phyloP scores from a whole-genome alignment of 2,888 invertebrate species.

The Gonocerus acuteangulatus region DNA sequence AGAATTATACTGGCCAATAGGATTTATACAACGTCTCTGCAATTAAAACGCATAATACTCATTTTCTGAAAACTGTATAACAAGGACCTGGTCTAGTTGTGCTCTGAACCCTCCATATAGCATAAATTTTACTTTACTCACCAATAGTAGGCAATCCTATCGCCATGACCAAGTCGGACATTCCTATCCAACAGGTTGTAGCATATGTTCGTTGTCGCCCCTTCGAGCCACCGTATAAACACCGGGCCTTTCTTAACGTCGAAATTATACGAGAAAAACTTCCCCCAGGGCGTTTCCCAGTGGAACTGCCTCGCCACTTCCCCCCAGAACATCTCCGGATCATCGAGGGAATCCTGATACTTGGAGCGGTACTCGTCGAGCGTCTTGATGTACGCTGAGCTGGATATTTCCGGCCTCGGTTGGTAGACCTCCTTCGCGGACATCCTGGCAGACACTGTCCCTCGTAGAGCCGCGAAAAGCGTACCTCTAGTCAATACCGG shows the following conservation, averaged over 20 bases:
- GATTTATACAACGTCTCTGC: too few relatives aligned
- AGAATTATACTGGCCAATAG: too few relatives aligned
- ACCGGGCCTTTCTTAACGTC: conserved; percentile 81
- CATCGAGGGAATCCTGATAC: conserved; percentile 76
- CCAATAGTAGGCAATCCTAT: conserved; percentile 92
- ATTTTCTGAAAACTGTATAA: too few relatives aligned
- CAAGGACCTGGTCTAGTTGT: too few relatives aligned
- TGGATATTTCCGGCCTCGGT: conserved; percentile 21
- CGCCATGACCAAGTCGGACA: conserved; percentile 78
- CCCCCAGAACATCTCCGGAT: conserved; percentile 88
- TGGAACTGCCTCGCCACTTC: conserved; percentile 87
- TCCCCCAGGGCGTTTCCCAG: conserved; percentile 75
- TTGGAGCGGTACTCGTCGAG: conserved; percentile 72
- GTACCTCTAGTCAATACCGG: conserved; percentile 20
- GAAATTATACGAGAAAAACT: conserved; percentile 86
- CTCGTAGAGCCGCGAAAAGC: neutral
- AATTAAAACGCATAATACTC: too few relatives aligned
- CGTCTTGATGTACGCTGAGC: conserved; percentile 57
- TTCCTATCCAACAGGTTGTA: conserved; percentile 92
- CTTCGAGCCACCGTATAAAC: conserved; percentile 90
- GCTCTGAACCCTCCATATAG: too few relatives aligned
- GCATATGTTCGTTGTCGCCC: conserved; percentile 88
- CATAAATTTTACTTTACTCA: conserved; percentile 56
- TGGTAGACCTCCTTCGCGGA: conserved; percentile 28
- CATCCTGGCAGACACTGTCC: conserved; percentile 12